These are phyloP conservation scores for Scolanthus callimorphus DNA, from an alignment of 92 coral and sea anemone species.

Conservation along the genomic window DNA sequence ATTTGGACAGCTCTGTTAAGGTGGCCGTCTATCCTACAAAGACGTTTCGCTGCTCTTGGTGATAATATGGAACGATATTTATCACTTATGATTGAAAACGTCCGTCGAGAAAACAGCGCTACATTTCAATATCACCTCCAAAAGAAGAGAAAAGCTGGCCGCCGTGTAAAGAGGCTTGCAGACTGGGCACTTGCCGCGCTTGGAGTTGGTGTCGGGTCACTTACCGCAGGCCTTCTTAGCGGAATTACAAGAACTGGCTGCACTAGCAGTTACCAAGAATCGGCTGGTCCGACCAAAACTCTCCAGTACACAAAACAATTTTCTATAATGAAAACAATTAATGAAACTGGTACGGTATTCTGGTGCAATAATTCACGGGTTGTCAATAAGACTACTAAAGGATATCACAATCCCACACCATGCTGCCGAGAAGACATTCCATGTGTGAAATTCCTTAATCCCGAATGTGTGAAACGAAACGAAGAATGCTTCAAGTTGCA, in stretches of 20 bases:
- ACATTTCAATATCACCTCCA: no score
- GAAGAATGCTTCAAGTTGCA: conserved; percentile 14
- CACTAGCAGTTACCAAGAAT: neutral
- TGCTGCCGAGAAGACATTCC: conserved; percentile 23
- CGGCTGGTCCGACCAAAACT: neutral
- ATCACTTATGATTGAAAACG: no score
- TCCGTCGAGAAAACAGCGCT: no score
- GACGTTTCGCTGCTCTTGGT: neutral
- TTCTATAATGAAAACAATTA: neutral
- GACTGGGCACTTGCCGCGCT: no score
- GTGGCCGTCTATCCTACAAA: neutral
- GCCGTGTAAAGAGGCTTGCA: no score
- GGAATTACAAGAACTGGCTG: conserved; percentile 7
- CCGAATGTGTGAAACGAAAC: conserved; percentile 8
- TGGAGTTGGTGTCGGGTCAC: neutral
- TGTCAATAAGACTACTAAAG: conserved; percentile 12
- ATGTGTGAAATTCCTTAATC: conserved; percentile 24
- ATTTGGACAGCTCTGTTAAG: no score
- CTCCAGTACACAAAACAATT: neutral
- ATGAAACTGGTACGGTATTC: neutral
- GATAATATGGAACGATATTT: conserved; percentile 1
- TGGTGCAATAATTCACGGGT: conserved; percentile 6
- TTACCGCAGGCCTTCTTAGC: neutral
- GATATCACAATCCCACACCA: conserved; percentile 9
- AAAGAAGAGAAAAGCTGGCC: no score